phyloP scores from a whole-genome alignment of 2,113 vertebrate genomes.

The Catharus bicknelli region DNA sequence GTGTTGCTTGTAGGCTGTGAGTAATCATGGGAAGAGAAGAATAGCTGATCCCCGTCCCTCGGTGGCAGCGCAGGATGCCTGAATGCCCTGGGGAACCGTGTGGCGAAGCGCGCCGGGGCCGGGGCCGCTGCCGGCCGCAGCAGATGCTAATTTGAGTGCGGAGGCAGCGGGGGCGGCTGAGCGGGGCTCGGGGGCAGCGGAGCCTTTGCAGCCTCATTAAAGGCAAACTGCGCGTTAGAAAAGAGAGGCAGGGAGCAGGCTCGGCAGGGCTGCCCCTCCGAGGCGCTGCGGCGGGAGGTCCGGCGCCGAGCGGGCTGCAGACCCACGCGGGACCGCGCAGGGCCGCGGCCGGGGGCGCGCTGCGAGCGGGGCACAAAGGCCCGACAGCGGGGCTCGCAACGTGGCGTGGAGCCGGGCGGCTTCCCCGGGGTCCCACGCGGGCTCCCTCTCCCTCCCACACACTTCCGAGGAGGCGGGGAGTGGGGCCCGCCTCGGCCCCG shows the following conservation, averaged over 20 bases:
- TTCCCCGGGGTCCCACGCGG: background rate
- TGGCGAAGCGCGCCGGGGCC: slow-evolving; percentile 39
- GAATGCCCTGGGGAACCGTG: slow-evolving; percentile 51
- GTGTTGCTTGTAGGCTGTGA: slow-evolving; percentile 75
- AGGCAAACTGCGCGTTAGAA: background rate
- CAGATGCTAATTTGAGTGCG: slow-evolving; percentile 41
- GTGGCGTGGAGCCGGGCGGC: background rate
- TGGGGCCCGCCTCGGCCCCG: background rate
- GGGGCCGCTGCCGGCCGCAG: slow-evolving; percentile 10
- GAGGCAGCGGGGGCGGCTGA: background rate
- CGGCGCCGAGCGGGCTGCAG: background rate
- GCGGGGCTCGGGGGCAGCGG: background rate
- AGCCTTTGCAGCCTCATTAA: background rate
- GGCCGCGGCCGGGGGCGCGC: background rate
- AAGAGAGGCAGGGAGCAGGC: background rate
- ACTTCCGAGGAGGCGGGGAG: background rate
- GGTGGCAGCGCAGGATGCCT: slow-evolving; percentile 48
- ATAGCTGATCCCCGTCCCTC: slow-evolving; percentile 49
- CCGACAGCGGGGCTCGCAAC: background rate
- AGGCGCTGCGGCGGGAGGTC: background rate
- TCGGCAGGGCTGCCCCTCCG: background rate
- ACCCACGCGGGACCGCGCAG: background rate
- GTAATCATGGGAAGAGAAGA: slow-evolving; percentile 68
- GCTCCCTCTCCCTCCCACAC: background rate
- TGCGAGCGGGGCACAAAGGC: background rate